phyloP scores from a whole-genome alignment of 2,888 invertebrate genomes.

The Ophion obscuratus region DNA sequence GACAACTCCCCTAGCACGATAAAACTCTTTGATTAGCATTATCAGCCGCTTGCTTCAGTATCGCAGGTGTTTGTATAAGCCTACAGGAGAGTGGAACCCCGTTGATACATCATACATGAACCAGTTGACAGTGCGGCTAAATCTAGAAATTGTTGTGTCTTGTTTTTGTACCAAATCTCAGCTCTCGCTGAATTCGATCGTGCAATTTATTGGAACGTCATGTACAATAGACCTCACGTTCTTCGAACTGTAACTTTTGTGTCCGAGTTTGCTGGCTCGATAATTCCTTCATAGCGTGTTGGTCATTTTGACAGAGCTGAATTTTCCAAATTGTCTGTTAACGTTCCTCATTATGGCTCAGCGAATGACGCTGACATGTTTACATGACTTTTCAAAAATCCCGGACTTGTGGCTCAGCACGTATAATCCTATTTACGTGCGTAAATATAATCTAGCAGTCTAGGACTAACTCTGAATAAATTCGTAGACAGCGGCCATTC shows the following conservation, averaged over 20 bases:
- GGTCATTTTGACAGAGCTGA: no score
- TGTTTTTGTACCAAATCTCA: neutral
- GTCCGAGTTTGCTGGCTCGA: neutral
- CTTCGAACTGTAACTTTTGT: neutral
- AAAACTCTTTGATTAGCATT: conserved; percentile 26
- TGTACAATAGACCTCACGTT: neutral
- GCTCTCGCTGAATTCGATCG: neutral
- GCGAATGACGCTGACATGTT: no score
- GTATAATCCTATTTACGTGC: no score
- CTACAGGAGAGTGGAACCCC: neutral
- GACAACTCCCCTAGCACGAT: neutral
- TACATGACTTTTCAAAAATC: no score
- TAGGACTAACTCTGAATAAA: no score
- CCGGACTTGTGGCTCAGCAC: no score
- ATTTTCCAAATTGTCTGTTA: no score
- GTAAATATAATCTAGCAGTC: no score
- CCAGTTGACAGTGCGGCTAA: neutral
- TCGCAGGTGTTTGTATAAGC: neutral
- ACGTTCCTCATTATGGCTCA: no score
- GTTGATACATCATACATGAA: neutral
- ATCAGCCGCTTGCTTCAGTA: neutral
- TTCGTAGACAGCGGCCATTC: no score
- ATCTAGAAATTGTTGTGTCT: no score
- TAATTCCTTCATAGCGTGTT: neutral
- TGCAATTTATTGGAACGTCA: neutral